These are phyloP conservation scores for Drosophila ezoana DNA, from an alignment of 2,888 invertebrate genomes.

Conservation along the genomic window DNA sequence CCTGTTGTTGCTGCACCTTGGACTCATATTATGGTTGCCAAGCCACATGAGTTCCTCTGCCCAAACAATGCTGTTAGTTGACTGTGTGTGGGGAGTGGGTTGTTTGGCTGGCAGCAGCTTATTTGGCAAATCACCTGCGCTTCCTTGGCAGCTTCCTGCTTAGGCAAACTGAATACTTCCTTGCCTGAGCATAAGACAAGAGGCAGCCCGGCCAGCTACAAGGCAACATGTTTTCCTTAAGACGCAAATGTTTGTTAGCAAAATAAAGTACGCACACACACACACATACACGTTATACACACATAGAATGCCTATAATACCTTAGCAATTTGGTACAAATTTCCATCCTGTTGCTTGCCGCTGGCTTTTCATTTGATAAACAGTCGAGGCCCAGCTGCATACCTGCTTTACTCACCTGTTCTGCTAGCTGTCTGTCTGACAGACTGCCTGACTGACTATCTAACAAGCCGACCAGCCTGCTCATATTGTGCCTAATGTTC, in stretches of 20 bases:
- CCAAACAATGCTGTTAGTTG: conserved; percentile 43
- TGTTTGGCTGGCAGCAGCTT: conserved; percentile 38
- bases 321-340: conserved; percentile 57
- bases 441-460: conserved; percentile 37
- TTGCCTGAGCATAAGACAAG: conserved; percentile 56
- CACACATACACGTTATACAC: background rate
- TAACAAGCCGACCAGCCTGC: conserved; percentile 47
- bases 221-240: conserved; percentile 56
- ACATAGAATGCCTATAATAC: conserved; percentile 50
- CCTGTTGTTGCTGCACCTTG: background rate
- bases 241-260: conserved; percentile 55
- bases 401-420: conserved; percentile 48
- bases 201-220: conserved; percentile 31
- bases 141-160: conserved; percentile 81
- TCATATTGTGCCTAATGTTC: conserved; percentile 67
- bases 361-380: conserved; percentile 66
- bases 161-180: conserved; percentile 76
- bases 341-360: conserved; percentile 63
- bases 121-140: conserved; percentile 81
- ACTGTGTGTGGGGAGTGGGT: background rate
- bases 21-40: conserved; percentile 13
- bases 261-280: conserved; percentile 59
- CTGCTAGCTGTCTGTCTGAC: conserved; percentile 28
- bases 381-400: conserved; percentile 56
- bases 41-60: conserved; percentile 47